Evolutionary conservation across 2,888 invertebrate genomes (phyloP).

Genomic region (Cephus runcator): DNA sequence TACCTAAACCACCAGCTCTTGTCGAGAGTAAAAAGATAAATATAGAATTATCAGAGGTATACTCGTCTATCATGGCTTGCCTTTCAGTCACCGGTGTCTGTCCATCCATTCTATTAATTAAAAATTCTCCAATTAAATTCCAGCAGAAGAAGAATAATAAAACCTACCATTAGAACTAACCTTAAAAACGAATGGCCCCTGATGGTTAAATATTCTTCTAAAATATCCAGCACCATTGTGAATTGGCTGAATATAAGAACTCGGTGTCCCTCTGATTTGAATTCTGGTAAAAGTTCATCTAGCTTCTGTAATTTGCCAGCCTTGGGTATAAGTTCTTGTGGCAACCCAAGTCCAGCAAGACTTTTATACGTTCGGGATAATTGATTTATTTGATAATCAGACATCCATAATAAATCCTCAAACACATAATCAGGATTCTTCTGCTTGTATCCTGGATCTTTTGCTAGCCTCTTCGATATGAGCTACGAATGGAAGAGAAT

Average conservation of each 20-base stretch:
- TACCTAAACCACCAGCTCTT: conserved; percentile 94
- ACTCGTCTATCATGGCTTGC: conserved; percentile 91
- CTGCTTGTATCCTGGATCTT: conserved; percentile 78
- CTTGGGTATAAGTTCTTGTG: conserved; percentile 77
- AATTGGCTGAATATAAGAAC: conserved; percentile 97
- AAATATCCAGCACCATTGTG: conserved; percentile 92
- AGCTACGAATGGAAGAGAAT: conserved; percentile 52
- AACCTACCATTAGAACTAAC: conserved; percentile 26
- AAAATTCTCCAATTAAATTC: background rate
- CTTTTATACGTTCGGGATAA: conserved; percentile 77
- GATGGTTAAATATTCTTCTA: conserved; percentile 87
- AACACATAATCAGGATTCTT: conserved; percentile 81
- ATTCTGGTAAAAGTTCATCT: conserved; percentile 79
- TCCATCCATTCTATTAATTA: conserved; percentile 80
- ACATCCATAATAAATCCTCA: conserved; percentile 88
- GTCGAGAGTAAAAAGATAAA: conserved; percentile 94
- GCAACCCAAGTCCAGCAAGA: conserved; percentile 72
- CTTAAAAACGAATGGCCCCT: conserved; percentile 77
- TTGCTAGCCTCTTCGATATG: conserved; percentile 78
- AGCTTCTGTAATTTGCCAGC: conserved; percentile 90
- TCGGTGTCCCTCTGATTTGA: conserved; percentile 81
- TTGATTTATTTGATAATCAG: conserved; percentile 92
- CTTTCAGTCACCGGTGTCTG: conserved; percentile 87
- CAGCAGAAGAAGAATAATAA: background rate
- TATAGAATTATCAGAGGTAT: conserved; percentile 80